Conservation (phyloP, 2,888 invertebrate species). For the Agrochola lota region DNA sequence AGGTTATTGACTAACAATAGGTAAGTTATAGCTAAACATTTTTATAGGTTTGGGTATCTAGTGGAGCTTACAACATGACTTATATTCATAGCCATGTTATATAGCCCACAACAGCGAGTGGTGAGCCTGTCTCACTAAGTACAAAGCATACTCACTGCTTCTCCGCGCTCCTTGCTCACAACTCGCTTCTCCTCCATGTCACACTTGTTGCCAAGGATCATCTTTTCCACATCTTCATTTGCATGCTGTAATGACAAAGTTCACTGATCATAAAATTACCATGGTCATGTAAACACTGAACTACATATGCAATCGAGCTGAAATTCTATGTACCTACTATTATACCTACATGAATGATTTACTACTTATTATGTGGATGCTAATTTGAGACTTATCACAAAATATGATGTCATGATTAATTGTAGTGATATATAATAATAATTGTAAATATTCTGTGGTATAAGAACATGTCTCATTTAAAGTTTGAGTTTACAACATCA, state of each 20-base stretch:
- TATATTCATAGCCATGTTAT: too few relatives aligned
- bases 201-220: slow-evolving; percentile 99
- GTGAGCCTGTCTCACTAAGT: neutral
- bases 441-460: neutral
- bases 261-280: neutral
- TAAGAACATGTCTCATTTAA: neutral
- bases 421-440: slow-evolving; percentile 11
- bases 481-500: slow-evolving; percentile 1
- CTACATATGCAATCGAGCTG: neutral
- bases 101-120: neutral
- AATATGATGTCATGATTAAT: slow-evolving; percentile 36
- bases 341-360: neutral
- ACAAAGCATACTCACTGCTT: slow-evolving; percentile 93
- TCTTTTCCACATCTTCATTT: slow-evolving; percentile 99
- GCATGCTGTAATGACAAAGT: slow-evolving; percentile 93
- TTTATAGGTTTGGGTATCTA: neutral
- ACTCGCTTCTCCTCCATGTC: slow-evolving; percentile 99
- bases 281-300: neutral
- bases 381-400: neutral
- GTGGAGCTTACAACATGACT: neutral
- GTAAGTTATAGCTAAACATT: neutral
- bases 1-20: slow-evolving; percentile 1
- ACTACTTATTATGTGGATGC: neutral
- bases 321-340: neutral
- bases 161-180: slow-evolving; percentile 97